Conservation (phyloP, 2,888 invertebrate genomes). For the Timema cristinae region DNA sequence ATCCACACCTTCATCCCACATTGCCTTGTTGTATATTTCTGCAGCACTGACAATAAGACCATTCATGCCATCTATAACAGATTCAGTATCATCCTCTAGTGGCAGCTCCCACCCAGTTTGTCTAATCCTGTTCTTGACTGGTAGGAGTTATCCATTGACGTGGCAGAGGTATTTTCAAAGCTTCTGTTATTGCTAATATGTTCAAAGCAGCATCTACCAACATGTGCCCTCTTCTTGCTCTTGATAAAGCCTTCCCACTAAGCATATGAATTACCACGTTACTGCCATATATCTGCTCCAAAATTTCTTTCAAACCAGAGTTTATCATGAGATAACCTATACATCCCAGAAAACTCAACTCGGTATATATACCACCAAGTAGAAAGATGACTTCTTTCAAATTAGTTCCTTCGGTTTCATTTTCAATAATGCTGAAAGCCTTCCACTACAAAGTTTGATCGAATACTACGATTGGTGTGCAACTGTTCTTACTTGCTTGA, state of each 20-base stretch:
- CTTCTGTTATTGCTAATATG: background rate
- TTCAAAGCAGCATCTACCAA: slow-evolving; percentile 10
- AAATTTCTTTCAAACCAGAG: background rate
- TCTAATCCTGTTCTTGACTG: background rate
- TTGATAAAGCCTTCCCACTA: background rate
- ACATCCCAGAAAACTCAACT: background rate
- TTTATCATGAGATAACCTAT: background rate
- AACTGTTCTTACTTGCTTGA: background rate
- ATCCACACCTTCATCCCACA: background rate
- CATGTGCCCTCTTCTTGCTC: too few species aligned
- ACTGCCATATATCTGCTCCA: background rate
- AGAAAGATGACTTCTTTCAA: background rate
- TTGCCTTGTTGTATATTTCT: background rate
- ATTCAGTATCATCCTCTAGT: too few species aligned
- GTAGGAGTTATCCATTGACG: background rate
- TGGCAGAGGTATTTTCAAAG: background rate
- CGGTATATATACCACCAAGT: slow-evolving; percentile 2
- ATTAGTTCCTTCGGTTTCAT: background rate
- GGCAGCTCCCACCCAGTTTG: background rate
- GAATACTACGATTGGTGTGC: background rate
- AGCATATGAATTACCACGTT: background rate
- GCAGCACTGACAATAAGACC: background rate
- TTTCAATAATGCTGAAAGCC: background rate
- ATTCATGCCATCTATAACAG: background rate
- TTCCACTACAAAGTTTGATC: slow-evolving; percentile 6